These are phyloP conservation scores for Tychaedon coryphoeus DNA, from an alignment of 2,113 vertebrate species.

Conservation along the genomic window DNA sequence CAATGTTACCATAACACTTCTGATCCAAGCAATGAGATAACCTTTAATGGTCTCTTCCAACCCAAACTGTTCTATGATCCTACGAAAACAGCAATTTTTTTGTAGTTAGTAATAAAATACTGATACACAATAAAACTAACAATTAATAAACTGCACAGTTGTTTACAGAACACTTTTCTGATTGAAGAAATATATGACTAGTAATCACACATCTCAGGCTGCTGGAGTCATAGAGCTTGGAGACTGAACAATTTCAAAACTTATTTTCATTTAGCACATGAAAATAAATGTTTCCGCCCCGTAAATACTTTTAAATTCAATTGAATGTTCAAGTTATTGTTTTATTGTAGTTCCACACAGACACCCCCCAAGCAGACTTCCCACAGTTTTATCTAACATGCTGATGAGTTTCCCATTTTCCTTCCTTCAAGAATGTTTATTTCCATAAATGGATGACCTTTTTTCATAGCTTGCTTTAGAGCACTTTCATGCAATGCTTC, in stretches of 20 bases:
- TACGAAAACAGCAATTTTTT: background rate
- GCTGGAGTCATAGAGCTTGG: background rate
- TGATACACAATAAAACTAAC: background rate
- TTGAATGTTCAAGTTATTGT: background rate
- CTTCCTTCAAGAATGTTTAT: background rate
- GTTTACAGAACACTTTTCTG: background rate
- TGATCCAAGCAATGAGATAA: background rate
- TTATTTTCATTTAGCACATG: background rate
- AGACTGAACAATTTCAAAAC: background rate
- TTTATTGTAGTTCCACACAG: background rate
- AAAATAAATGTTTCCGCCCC: background rate
- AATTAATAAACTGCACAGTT: background rate
- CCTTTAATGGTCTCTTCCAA: background rate
- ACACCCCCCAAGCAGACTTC: background rate
- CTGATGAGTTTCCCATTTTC: background rate
- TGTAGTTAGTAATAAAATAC: background rate
- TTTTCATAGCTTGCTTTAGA: background rate
- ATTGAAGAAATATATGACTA: background rate
- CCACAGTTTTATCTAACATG: background rate
- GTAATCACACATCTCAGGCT: background rate
- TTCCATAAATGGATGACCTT: slow-evolving; percentile 9
- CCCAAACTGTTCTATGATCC: background rate
- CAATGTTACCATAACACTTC: background rate
- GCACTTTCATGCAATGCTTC: background rate
- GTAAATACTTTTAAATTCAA: background rate